phyloP scores from a whole-genome alignment of 2,888 invertebrate genomes.

The Tryphoninae sp. region DNA sequence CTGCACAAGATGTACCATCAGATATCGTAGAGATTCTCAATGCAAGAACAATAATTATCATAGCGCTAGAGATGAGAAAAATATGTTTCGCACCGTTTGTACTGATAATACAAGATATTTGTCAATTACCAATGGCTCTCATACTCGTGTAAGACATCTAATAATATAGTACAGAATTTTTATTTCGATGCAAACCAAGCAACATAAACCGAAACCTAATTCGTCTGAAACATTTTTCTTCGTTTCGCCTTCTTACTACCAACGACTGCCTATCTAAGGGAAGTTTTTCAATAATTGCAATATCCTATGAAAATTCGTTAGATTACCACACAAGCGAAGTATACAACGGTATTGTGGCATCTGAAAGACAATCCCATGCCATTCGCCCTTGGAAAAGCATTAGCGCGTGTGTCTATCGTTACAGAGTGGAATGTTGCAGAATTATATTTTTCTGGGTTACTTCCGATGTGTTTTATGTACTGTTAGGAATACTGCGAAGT shows the following conservation, averaged over 20 bases:
- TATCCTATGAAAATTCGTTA: constrained; percentile 19
- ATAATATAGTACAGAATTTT: constrained; percentile 44
- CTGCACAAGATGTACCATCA: background rate
- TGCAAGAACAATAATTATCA: constrained; percentile 4
- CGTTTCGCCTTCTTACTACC: constrained; percentile 10
- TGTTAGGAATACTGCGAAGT: constrained; percentile 49
- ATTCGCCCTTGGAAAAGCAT: constrained; percentile 39
- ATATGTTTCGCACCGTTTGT: constrained; percentile 52
- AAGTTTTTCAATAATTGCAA: constrained; percentile 27
- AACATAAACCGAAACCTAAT: constrained; percentile 13
- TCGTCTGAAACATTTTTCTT: constrained; percentile 37
- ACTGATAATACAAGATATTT: constrained; percentile 43
- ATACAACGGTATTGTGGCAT: constrained; percentile 16
- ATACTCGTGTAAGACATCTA: constrained; percentile 43
- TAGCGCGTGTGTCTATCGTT: constrained; percentile 12
- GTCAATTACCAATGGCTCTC: constrained; percentile 14
- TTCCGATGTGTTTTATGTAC: background rate
- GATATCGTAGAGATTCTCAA: constrained; percentile 9
- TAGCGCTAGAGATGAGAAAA: constrained; percentile 40
- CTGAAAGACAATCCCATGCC: constrained; percentile 48
- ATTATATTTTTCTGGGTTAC: constrained; percentile 1
- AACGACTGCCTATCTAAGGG: constrained; percentile 26
- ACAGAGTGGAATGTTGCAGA: constrained; percentile 38
- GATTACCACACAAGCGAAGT: constrained; percentile 36
- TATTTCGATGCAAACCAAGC: constrained; percentile 1